A percentile compares a stretch with the other conserved stretches of the same genome.
These are phyloP conservation scores for Ricordea florida DNA, from an alignment of 92 coral and sea anemone species.

Conservation along the genomic window DNA sequence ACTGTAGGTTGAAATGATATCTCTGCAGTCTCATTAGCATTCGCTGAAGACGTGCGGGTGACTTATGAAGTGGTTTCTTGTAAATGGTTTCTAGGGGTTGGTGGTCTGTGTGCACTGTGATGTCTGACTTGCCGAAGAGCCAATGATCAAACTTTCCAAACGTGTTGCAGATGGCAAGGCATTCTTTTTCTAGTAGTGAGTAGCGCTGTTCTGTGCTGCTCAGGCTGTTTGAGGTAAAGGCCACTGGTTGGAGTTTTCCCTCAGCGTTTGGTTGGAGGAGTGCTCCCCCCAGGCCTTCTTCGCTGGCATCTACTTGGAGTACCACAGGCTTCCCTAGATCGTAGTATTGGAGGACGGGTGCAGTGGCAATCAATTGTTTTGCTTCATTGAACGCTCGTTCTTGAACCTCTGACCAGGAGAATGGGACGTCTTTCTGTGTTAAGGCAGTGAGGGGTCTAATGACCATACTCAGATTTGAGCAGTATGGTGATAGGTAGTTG, in stretches of 20 bases:
- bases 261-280: constrained; percentile 40
- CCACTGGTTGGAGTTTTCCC: constrained; percentile 39
- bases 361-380: constrained; percentile 34
- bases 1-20: constrained; percentile 19
- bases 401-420: constrained; percentile 55
- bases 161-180: constrained; percentile 58
- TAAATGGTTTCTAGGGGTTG: constrained; percentile 46
- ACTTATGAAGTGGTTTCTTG: constrained; percentile 49
- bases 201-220: constrained; percentile 49
- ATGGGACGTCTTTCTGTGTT: constrained; percentile 45
- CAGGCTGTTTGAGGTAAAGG: constrained; percentile 53
- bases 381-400: constrained; percentile 52
- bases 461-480: constrained; percentile 43
- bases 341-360: constrained; percentile 36
- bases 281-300: constrained; percentile 28
- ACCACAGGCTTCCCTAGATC: constrained; percentile 39
- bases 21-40: constrained; percentile 64
- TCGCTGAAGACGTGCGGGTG: constrained; percentile 47
- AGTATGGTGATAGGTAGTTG: constrained; percentile 64
- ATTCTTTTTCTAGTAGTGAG: constrained; percentile 47
- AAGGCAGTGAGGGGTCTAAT: constrained; percentile 50
- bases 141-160: constrained; percentile 63
- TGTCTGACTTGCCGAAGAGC: constrained; percentile 43
- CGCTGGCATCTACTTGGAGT: constrained; percentile 43
- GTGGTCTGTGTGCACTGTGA: constrained; percentile 57